Conservation (phyloP, 2,888 invertebrate genomes). For the Onthophagus sagittarius region DNA sequence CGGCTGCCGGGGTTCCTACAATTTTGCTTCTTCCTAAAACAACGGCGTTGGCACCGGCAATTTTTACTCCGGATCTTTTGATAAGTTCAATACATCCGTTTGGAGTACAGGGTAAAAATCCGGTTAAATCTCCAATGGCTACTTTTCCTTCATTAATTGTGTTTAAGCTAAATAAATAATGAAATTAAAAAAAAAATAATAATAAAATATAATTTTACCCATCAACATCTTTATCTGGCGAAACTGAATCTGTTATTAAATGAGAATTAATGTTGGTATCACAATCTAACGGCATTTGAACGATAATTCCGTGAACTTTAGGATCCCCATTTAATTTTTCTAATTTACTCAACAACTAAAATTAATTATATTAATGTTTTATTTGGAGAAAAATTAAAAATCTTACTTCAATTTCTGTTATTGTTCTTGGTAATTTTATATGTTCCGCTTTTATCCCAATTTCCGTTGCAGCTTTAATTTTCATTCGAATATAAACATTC, state of each 20-base stretch:
- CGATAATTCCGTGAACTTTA: constrained; percentile 88
- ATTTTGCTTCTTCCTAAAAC: constrained; percentile 97
- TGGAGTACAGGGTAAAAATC: constrained; percentile 96
- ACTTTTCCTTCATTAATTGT: constrained; percentile 91
- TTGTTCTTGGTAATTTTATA: constrained; percentile 72
- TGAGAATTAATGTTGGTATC: constrained; percentile 79
- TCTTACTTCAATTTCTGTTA: constrained; percentile 73
- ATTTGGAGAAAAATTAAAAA: neutral
- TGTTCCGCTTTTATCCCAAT: constrained; percentile 85
- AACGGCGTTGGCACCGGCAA: constrained; percentile 83
- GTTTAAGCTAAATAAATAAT: constrained; percentile 58
- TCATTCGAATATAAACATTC: constrained; percentile 97
- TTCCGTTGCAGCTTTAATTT: constrained; percentile 85
- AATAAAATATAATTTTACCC: constrained; percentile 57
- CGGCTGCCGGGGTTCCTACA: constrained; percentile 93
- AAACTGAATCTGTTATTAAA: constrained; percentile 81
- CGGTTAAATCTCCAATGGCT: constrained; percentile 82
- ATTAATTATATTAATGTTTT: constrained; percentile 18
- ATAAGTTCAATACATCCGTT: constrained; percentile 92
- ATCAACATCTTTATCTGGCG: constrained; percentile 91
- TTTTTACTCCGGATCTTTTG: constrained; percentile 69
- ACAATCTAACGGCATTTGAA: constrained; percentile 93
- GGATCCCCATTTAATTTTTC: constrained; percentile 78
- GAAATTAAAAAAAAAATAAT: neutral
- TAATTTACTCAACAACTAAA: constrained; percentile 66